Evolutionary conservation across 2,113 vertebrate genomes (phyloP).

Genomic region (Panurus biarmicus): DNA sequence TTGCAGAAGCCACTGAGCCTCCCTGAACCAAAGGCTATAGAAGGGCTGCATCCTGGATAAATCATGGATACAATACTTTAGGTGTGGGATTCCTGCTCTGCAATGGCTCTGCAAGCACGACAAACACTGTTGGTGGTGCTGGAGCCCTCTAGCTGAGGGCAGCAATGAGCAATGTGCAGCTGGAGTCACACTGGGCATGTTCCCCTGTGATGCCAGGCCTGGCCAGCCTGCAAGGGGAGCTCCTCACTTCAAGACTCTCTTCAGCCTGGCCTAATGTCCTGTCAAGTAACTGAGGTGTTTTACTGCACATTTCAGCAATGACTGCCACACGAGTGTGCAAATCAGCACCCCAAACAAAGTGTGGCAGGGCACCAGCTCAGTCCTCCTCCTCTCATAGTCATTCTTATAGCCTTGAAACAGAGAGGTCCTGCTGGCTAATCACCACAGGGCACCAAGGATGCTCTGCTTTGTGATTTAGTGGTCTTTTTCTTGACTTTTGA

Average conservation of each 20-base stretch:
- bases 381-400: background rate
- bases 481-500: background rate
- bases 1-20: background rate
- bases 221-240: background rate
- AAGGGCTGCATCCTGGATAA: background rate
- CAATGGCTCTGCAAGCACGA: background rate
- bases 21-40: background rate
- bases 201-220: background rate
- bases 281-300: background rate
- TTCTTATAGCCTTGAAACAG: background rate
- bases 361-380: background rate
- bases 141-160: background rate
- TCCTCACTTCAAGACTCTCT: background rate
- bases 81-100: background rate
- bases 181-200: background rate
- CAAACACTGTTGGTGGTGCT: background rate
- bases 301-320: background rate
- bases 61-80: rapidly evolving
- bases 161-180: background rate
- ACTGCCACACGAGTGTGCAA: rapidly evolving
- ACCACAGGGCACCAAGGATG: background rate
- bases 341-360: background rate
- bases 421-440: background rate
- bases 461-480: background rate
- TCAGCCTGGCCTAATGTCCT: background rate